Conservation (phyloP, 2,797 vertebrate species). For the Tamandua tetradactyla region DNA sequence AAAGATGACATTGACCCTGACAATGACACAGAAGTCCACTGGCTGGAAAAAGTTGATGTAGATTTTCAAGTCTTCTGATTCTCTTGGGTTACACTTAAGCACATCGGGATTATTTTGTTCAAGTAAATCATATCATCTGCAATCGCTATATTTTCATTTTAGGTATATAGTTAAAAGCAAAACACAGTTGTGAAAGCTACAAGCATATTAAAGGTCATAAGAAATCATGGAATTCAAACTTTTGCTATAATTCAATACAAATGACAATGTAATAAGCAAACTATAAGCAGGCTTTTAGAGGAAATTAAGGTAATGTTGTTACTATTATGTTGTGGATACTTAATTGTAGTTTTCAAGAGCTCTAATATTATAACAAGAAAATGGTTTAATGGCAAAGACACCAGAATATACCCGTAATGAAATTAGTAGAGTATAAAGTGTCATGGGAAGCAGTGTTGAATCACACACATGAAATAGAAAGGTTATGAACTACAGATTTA, state of each 20-base stretch:
- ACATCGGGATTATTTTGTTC: background rate
- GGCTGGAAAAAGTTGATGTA: background rate
- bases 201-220: slow-evolving; percentile 41
- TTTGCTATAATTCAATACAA: background rate
- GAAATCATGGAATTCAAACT: slow-evolving; percentile 25
- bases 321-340: slow-evolving; percentile 40
- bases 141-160: background rate
- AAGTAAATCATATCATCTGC: background rate
- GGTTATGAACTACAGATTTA: background rate
- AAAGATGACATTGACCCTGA: background rate
- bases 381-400: background rate
- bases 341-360: slow-evolving; percentile 41
- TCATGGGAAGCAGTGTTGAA: background rate
- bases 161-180: slow-evolving; percentile 43
- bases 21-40: background rate
- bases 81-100: background rate
- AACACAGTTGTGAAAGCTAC: slow-evolving; percentile 17
- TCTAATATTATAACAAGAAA: slow-evolving; percentile 42
- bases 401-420: background rate
- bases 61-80: slow-evolving; percentile 21
- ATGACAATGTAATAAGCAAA: slow-evolving; percentile 16
- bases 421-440: slow-evolving; percentile 10
- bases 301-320: background rate
- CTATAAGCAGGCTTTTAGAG: slow-evolving; percentile 16
- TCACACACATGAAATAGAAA: background rate